Conservation (phyloP, 2,888 invertebrate genomes). For the Polylopha cassiicola region DNA sequence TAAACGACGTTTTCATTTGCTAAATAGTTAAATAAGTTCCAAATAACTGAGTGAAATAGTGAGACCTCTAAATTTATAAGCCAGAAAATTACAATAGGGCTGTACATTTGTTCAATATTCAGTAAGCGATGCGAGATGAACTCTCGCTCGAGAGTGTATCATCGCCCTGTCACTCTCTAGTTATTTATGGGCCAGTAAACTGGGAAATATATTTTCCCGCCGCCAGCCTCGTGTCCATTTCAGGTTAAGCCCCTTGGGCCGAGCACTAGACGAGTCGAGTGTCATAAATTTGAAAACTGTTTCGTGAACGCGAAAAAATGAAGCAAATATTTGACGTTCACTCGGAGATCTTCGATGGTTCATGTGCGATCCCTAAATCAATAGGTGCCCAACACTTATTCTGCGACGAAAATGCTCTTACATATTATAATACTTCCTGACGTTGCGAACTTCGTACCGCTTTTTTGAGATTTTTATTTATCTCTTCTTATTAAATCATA, state of each 20-base stretch:
- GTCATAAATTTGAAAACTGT: constrained; percentile 76
- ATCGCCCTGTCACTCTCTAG: constrained; percentile 73
- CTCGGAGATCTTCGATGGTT: constrained; percentile 48
- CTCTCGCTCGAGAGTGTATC: constrained; percentile 70
- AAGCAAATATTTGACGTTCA: constrained; percentile 64
- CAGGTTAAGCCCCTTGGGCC: constrained; percentile 74
- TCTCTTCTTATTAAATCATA: no score
- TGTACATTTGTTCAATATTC: constrained; percentile 61
- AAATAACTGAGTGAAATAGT: constrained; percentile 10
- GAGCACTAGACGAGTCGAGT: constrained; percentile 71
- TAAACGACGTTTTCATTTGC: no score
- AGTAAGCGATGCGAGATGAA: constrained; percentile 68
- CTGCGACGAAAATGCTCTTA: constrained; percentile 6
- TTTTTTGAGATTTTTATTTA: no score
- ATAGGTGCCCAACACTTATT: constrained; percentile 25
- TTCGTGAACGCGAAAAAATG: constrained; percentile 66
- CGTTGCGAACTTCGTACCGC: no score
- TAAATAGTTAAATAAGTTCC: no score
- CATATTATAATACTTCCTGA: no score
- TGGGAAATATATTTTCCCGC: constrained; percentile 75
- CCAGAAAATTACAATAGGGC: constrained; percentile 44
- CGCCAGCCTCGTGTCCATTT: constrained; percentile 69
- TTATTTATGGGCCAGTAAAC: constrained; percentile 77
- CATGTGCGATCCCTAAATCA: constrained; percentile 26
- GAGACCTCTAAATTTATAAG: constrained; percentile 29